phyloP scores from a whole-genome alignment of 2,888 invertebrate species.

The Nomada lathburiana region DNA sequence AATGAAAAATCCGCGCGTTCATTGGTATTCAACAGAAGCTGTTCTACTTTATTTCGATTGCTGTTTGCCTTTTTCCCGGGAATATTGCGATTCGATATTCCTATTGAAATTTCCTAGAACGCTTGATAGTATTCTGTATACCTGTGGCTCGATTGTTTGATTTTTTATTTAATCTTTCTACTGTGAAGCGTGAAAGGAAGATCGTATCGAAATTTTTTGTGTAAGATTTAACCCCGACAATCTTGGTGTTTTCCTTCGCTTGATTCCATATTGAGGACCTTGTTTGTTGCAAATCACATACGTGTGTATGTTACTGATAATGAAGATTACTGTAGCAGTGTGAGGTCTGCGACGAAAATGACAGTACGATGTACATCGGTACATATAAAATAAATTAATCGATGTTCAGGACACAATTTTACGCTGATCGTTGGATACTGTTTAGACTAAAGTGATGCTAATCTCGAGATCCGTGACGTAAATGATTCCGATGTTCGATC shows the following conservation, averaged over 20 bases:
- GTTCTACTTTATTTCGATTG: conserved; percentile 16
- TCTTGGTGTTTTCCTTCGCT: conserved; percentile 1
- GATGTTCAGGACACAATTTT: too few relatives aligned
- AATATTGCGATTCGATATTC: not conserved
- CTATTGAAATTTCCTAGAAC: not conserved
- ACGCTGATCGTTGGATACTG: not conserved
- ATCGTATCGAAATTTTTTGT: conserved; percentile 4
- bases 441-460: not conserved
- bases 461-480: conserved; percentile 32
- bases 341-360: not conserved
- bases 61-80: not conserved
- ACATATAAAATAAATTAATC: not conserved
- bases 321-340: not conserved
- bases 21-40: not conserved
- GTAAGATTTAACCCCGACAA: not conserved
- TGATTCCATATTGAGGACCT: not conserved
- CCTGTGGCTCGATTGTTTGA: not conserved
- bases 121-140: not conserved
- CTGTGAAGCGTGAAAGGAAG: not conserved
- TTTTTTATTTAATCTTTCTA: not conserved
- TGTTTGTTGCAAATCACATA: conserved; percentile 10
- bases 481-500: conserved; percentile 28
- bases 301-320: conserved; percentile 14
- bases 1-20: not conserved
- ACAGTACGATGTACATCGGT: not conserved